Conservation (phyloP, 1,140 invertebrate species). For the Pteromalus puparum region DNA sequence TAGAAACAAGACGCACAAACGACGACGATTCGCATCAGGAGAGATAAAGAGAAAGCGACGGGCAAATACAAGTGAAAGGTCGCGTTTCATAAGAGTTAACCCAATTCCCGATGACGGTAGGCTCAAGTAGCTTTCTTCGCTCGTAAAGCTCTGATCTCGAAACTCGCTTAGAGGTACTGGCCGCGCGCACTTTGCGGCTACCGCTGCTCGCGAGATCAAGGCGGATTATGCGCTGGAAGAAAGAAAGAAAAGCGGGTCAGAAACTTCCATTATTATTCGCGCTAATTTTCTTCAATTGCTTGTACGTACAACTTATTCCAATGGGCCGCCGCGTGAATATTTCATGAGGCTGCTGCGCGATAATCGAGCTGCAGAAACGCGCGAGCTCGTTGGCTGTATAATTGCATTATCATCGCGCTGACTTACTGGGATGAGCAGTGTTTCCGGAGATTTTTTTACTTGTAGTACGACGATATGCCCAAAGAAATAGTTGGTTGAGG, state of each 20-base stretch:
- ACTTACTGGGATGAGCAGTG: neutral
- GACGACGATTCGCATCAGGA: no score
- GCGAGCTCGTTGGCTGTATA: neutral
- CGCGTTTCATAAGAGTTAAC: neutral
- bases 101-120: neutral
- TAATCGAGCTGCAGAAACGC: slow-evolving; percentile 50
- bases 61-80: neutral
- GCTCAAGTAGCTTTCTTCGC: neutral
- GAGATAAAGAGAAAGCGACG: no score
- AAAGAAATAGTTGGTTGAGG: no score
- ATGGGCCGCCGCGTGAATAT: slow-evolving; percentile 13
- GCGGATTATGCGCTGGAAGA: neutral
- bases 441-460: neutral
- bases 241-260: slow-evolving; percentile 19
- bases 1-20: neutral
- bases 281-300: slow-evolving; percentile 40
- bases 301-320: slow-evolving; percentile 24
- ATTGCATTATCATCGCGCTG: slow-evolving; percentile 22
- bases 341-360: slow-evolving; percentile 16
- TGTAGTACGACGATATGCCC: no score
- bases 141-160: slow-evolving; percentile 24
- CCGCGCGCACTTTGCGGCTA: neutral
- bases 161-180: slow-evolving; percentile 1
- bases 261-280: slow-evolving; percentile 35
- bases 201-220: neutral